Conservation (phyloP, 2,888 invertebrate species). For the Temnothorax unifasciatus region DNA sequence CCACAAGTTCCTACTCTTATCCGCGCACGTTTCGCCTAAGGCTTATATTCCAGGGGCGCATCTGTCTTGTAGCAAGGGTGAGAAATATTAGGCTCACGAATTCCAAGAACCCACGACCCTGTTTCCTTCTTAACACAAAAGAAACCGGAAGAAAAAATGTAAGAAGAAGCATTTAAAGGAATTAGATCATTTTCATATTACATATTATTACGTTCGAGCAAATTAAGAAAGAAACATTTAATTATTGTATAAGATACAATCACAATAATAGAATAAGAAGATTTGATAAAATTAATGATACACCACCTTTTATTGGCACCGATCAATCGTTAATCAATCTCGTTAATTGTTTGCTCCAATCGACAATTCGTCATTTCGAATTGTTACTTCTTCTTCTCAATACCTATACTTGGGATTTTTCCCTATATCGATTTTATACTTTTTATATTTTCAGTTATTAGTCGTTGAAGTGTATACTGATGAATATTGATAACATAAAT, state of each 20-base stretch:
- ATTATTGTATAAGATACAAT: neutral
- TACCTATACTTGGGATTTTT: neutral
- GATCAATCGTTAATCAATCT: neutral
- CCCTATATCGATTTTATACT: neutral
- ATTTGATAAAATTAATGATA: neutral
- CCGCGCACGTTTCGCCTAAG: conserved; percentile 40
- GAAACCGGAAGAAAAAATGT: neutral
- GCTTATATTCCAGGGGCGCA: neutral
- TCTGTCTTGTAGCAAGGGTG: neutral
- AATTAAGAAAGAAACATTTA: neutral
- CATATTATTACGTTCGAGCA: neutral
- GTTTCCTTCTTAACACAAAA: neutral
- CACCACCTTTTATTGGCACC: neutral
- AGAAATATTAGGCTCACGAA: neutral
- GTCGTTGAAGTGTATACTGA: neutral
- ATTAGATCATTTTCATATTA: neutral
- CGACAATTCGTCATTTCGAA: neutral
- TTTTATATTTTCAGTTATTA: neutral
- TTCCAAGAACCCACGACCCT: neutral
- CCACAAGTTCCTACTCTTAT: conserved; percentile 24
- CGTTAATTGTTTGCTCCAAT: neutral
- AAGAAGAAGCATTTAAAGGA: neutral
- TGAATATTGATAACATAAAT: neutral
- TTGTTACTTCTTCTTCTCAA: neutral
- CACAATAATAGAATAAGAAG: neutral